Percentiles rank a stretch among this genome's conserved stretches.
Evolutionary conservation across 1,140 invertebrate species (phyloP).

Genomic region (Lepidurus apus): DNA sequence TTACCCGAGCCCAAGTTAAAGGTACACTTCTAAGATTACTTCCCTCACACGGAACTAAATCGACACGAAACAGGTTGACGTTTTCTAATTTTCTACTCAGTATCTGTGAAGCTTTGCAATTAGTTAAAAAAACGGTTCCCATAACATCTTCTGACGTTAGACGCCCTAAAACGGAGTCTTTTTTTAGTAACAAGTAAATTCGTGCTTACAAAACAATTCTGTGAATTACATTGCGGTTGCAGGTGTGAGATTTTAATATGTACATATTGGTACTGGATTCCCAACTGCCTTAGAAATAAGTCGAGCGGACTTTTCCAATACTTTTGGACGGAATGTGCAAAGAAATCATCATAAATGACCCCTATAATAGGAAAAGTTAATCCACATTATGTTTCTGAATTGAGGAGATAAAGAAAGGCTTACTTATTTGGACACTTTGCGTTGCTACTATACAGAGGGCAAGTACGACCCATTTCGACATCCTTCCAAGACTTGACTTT

Average conservation of each 20-base stretch:
- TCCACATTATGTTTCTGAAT: neutral
- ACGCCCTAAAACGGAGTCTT: neutral
- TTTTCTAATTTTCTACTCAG: neutral
- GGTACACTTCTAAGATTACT: neutral
- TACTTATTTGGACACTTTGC: neutral
- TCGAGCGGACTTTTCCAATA: neutral
- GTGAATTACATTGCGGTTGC: neutral
- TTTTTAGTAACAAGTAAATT: neutral
- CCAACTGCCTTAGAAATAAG: neutral
- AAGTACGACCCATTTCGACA: too few relatives aligned
- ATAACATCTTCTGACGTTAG: neutral
- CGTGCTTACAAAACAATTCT: neutral
- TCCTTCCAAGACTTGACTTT: too few relatives aligned
- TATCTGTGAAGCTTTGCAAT: neutral
- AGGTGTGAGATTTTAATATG: neutral
- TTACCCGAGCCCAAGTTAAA: neutral
- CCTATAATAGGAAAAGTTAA: neutral
- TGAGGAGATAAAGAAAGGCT: neutral
- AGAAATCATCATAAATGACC: neutral
- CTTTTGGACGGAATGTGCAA: neutral
- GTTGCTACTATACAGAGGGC: too few relatives aligned
- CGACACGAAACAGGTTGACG: neutral
- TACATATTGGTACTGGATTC: neutral
- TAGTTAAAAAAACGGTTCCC: neutral
- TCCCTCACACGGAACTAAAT: neutral